Evolutionary conservation across 2,888 invertebrate species (phyloP).

Genomic region (Yponomeuta plumbellus): DNA sequence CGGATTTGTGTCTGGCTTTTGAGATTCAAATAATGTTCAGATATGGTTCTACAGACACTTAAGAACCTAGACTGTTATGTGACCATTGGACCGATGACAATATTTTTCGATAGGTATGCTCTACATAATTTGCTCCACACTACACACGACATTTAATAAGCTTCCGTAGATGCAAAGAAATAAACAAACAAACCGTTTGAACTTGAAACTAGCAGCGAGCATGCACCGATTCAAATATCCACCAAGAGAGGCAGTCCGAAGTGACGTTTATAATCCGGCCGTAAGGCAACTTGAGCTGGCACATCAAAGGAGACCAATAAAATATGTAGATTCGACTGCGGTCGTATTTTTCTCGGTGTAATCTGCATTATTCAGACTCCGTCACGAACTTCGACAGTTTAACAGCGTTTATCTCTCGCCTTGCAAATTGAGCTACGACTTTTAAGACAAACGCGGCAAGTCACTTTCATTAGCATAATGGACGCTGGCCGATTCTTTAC

Average conservation of each 20-base stretch:
- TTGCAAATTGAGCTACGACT: constrained; percentile 77
- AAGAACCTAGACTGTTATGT: too few species aligned
- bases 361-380: constrained; percentile 77
- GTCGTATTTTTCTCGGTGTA: constrained; percentile 75
- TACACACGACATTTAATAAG: too few species aligned
- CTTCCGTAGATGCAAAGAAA: too few species aligned
- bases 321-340: constrained; percentile 75
- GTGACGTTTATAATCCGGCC: not conserved
- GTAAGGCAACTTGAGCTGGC: not conserved
- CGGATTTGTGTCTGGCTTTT: too few species aligned
- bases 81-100: too few species aligned
- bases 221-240: constrained; percentile 3
- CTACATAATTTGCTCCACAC: too few species aligned
- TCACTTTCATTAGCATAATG: constrained; percentile 46
- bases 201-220: not conserved
- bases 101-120: too few species aligned
- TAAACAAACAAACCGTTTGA: not conserved
- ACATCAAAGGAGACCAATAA: constrained; percentile 66
- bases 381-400: constrained; percentile 77
- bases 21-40: too few species aligned
- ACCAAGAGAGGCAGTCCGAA: not conserved
- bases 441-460: constrained; percentile 70
- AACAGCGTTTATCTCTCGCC: constrained; percentile 76
- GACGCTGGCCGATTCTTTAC: constrained; percentile 55
- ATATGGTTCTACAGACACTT: too few species aligned